Evolutionary conservation across 2,888 invertebrate genomes (phyloP).

Genomic region (Portevinia maculata): DNA sequence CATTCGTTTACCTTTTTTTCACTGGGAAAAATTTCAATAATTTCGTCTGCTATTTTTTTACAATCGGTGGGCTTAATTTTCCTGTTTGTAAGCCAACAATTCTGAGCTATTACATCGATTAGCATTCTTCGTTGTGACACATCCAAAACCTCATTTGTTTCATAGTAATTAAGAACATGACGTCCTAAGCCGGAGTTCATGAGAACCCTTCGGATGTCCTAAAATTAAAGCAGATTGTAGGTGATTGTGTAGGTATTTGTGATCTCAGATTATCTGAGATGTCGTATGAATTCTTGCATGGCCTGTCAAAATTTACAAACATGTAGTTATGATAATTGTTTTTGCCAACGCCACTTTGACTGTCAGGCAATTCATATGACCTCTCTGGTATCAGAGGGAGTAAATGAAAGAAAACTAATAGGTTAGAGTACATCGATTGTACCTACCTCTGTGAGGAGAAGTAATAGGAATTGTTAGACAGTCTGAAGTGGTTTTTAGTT

Average conservation of each 20-base stretch:
- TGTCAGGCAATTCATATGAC: neutral
- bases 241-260: neutral
- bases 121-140: constrained; percentile 71
- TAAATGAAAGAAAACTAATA: neutral
- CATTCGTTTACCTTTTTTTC: constrained; percentile 65
- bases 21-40: constrained; percentile 75
- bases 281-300: constrained; percentile 7
- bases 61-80: constrained; percentile 71
- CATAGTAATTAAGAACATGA: constrained; percentile 74
- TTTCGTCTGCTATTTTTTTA: constrained; percentile 73
- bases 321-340: neutral
- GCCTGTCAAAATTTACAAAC: constrained; percentile 5
- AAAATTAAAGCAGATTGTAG: neutral
- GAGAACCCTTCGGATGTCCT: constrained; percentile 57
- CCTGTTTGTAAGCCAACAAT: constrained; percentile 68
- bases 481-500: neutral
- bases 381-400: neutral
- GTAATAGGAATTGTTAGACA: neutral
- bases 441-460: neutral
- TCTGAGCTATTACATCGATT: constrained; percentile 71
- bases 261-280: constrained; percentile 2
- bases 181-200: constrained; percentile 65
- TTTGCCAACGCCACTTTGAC: neutral
- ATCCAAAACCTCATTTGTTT: constrained; percentile 74
- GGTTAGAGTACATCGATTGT: neutral